Percentiles rank a stretch among this genome's conserved stretches.
phyloP scores from a whole-genome alignment of 1,140 invertebrate species.

The Drosophila ogumai region DNA sequence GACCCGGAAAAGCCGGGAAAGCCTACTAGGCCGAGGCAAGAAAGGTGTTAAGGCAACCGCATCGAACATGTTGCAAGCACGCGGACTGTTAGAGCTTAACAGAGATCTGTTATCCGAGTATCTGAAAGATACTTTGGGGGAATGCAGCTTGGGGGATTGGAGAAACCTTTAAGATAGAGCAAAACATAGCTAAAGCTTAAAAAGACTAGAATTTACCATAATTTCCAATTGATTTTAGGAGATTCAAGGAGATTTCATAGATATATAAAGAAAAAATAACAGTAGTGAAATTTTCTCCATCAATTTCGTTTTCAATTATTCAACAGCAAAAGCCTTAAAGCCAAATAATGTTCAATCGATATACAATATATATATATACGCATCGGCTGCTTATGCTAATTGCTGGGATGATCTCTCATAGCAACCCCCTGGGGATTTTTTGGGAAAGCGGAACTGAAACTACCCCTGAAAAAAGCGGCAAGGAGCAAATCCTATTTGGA shows the following conservation, averaged over 20 bases:
- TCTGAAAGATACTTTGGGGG: neutral
- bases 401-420: slow-evolving; percentile 56
- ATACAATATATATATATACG: neutral
- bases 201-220: too few species aligned
- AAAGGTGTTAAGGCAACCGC: neutral
- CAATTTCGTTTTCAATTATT: neutral
- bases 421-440: slow-evolving; percentile 1
- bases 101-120: slow-evolving; percentile 9
- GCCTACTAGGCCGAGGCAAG: neutral
- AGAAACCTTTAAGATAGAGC: neutral
- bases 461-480: slow-evolving; percentile 13
- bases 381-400: slow-evolving; percentile 61
- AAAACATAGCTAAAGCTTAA: neutral
- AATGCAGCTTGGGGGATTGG: neutral
- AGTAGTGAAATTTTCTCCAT: neutral
- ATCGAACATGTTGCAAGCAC: slow-evolving; percentile 43
- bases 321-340: neutral
- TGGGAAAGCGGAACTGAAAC: slow-evolving; percentile 4
- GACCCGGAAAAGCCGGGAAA: slow-evolving; percentile 9
- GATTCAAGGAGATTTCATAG: neutral
- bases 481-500: slow-evolving; percentile 43
- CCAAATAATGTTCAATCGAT: slow-evolving; percentile 21
- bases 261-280: too few species aligned
- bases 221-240: neutral
- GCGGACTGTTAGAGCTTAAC: slow-evolving; percentile 14